Evolutionary conservation across 2,113 vertebrate genomes (phyloP), one percentile per base, ranked within the genome.

Genomic region (Crypturellus undulatus): DNA sequence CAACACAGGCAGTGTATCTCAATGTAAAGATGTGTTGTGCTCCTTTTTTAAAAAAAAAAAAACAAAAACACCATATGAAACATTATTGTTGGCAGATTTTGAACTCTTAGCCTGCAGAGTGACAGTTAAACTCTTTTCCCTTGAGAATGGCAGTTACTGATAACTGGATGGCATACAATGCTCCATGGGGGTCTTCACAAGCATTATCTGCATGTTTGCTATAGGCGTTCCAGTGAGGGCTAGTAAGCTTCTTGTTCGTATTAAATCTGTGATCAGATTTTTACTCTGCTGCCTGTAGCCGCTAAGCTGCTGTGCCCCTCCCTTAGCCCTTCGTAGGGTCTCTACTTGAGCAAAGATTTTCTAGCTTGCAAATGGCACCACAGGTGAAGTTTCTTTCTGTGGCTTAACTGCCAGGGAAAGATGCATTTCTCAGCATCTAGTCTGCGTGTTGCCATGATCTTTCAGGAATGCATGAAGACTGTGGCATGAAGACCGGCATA

Each of bases 21-120:
- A 1, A 59, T 32, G 30, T 2, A 75, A 75, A 81, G 51, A 54
- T 2, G 0, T 10, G 12, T 64, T 62, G 36, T 0, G 0, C n/a
- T 69, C 47, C 45, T 43, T 43, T n/a, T n/a, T n/a, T n/a, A n/a
- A n/a, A n/a, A n/a, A 13, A 43, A 38, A 38, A 38, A 38, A 38
- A 38, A 38, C 6, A 38, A 38, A 38, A 49, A 70, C 2, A 36
- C 13, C 11, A 11, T 4, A 3, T 25, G 58, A 63, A 30, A 77
- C 12, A 3, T 78, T 78, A 6, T 40, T 1, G 7, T 32, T 18
- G 43, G 17, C 51, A 51, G 25, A 28, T 72, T 89, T 67, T 88
- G 59, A 72, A 25, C 40, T 87, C 47, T 43, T 5, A 58, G 26
- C 45, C 40, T 69, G 71, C 58, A 76, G 83, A 84, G 79, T 49